Evolutionary conservation across 2,888 invertebrate genomes (phyloP), one percentile per base, ranked within the genome.

Genomic region (Andrena praecox): DNA sequence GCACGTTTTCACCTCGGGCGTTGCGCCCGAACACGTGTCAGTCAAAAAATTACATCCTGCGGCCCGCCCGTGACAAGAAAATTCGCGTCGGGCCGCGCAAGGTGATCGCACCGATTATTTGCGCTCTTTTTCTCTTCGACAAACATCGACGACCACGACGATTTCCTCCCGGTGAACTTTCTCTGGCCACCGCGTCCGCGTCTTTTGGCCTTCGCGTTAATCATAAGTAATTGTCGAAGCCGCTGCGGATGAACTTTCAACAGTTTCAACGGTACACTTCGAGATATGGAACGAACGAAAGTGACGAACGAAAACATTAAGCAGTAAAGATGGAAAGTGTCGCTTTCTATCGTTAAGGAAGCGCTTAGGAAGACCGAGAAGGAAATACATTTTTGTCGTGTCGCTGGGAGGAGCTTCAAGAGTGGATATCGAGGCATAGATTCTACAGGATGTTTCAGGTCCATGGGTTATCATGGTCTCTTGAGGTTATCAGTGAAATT

Each of bases 161-260:
- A 68, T 71, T 62, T 79, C 42, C 27, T 52, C 7, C 42, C n/a
- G 6, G 33, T 54, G 56, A 35, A 88, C 87, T 90, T 90, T 90
- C 89, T 87, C 90, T 78, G 83, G 70, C 79, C 81, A 68, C 80
- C 85, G 60, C 77, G 78, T 85, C 69, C 84, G 84, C 84, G 89
- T 89, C 85, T 82, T 16, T 69, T 63, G 81, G 33, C 35, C 67
- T 50, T 71, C 84, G 4, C 79, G 88, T 80, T 89, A 89, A 89
- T 82, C 82, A 66, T 5, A 10, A 27, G 85, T 87, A 87, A 81
- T 77, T 69, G 52, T 8, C 16, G 48, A 77, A 75, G 72, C 59
- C 33, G 63, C 59, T 8, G 76, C 84, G 72, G 83, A 86, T 88
- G 89, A 88, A 90, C 86, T 89, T 89, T 90, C 10, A 31, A 20